Base-by-base conservation (phyloP, 2,888 invertebrate species). In the Patella ulyssiponensis region DNA sequence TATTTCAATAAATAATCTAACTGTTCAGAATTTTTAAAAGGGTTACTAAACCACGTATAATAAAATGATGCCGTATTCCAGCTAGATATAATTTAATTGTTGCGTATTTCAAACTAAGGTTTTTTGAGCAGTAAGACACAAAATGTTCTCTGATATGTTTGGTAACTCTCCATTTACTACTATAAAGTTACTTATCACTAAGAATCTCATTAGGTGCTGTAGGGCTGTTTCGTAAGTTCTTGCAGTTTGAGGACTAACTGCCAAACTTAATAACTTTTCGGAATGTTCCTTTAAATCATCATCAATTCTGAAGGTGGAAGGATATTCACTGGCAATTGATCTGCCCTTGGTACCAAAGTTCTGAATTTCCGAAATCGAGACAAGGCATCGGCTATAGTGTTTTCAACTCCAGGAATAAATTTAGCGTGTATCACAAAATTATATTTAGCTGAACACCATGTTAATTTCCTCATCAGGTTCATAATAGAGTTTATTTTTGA, bases 401-500 rank as follows among this genome's bases (percentile, higher is more conserved):
- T 77, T 9, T 73, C 4, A 44, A 54, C 69, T 17, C 76, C 76
- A 15, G 75, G 77, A 12, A 77, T 52, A 74, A 77, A 74, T 64
- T 71, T 27, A 9, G 71, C 51, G 17, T 56, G 72, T 11, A 79
- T 53, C 23, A 69, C 52, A 69, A 80, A 80, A 17, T 77, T 75
- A 23, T 54, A 11, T 23, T 27, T 44, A 23, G 58, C 52, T 9
- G 78, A 58, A 69, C 69, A 64, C 53, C 58, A 53, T 7, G 76
- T 71, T 14, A 78, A 53, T 20, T 69, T 76, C 3, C 76, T 23
- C 70, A 69, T 69, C 1, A 76, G 27, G 33, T 33, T 33, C 33
- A 33, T 33, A 33, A 33, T 33, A 44, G 70, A 56, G 52, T 70
- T 78, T 3, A 78, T 75, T 74, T 78, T 78, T 5, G 80, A 75